Evolutionary conservation across 2,888 invertebrate genomes (phyloP).

Genomic region (Biston betularia): DNA sequence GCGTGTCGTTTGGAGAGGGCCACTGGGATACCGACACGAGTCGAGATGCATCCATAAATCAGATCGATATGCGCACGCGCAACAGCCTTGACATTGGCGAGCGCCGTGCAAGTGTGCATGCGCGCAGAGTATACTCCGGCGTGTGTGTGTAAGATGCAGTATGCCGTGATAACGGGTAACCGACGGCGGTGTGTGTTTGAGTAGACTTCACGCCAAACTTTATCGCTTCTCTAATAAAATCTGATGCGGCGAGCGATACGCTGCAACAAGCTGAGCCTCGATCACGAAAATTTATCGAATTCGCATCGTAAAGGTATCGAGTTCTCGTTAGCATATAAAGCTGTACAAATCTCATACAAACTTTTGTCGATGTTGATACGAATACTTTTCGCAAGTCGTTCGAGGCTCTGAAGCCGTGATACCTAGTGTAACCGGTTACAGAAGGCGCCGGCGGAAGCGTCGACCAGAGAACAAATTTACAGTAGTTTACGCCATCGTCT

Average conservation of each 20-base stretch:
- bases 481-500: too few species aligned
- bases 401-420: too few species aligned
- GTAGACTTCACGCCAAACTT: neutral
- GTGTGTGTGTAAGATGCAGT: neutral
- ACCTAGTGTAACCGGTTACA: too few species aligned
- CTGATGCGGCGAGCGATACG: neutral
- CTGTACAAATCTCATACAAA: too few species aligned
- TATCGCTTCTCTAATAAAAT: neutral
- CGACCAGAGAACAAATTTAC: too few species aligned
- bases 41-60: neutral
- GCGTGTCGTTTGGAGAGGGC: neutral
- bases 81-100: slow-evolving; percentile 7
- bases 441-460: too few species aligned
- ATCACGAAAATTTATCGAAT: too few species aligned
- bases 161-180: neutral
- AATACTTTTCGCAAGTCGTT: too few species aligned
- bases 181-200: neutral
- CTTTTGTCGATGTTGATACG: too few species aligned
- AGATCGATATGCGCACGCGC: neutral
- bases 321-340: too few species aligned
- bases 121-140: neutral
- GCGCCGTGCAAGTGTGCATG: neutral
- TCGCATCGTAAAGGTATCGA: too few species aligned
- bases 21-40: neutral
- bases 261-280: too few species aligned